Evolutionary conservation across 23 tunicate genomes (phyloP).

Genomic region (Halocynthia roretzi): DNA sequence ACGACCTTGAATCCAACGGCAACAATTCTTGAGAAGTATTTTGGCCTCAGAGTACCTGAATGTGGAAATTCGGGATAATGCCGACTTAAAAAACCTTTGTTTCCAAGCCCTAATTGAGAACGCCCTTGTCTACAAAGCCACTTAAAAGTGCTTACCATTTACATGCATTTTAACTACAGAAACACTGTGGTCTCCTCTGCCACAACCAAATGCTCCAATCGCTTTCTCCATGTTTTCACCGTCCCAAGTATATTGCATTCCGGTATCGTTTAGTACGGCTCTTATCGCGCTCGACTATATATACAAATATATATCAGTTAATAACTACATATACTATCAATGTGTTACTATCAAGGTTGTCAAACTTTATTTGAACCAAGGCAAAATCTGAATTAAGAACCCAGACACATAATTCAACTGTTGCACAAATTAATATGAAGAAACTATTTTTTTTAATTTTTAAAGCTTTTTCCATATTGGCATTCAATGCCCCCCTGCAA

Average conservation of each 20-base stretch:
- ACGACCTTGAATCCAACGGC: slow-evolving; percentile 25
- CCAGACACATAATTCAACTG: too few relatives aligned
- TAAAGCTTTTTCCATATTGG: too few relatives aligned
- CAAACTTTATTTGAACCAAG: too few relatives aligned
- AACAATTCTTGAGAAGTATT: slow-evolving; percentile 11
- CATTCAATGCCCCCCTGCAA: too few relatives aligned
- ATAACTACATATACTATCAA: too few relatives aligned
- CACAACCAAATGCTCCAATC: slow-evolving; percentile 38
- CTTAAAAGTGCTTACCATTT: slow-evolving; percentile 12
- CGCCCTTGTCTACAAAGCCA: too few relatives aligned
- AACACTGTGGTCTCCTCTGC: slow-evolving; percentile 15
- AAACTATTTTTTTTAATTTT: too few relatives aligned
- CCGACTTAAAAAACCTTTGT: neutral
- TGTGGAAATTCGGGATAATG: neutral
- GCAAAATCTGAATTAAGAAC: too few relatives aligned
- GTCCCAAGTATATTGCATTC: slow-evolving; percentile 23
- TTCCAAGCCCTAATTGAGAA: neutral
- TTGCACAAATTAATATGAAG: too few relatives aligned
- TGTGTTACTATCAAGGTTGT: too few relatives aligned
- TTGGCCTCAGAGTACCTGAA: slow-evolving; percentile 21
- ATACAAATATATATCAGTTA: too few relatives aligned
- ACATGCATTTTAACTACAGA: slow-evolving; percentile 31
- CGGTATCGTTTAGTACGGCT: slow-evolving; percentile 17
- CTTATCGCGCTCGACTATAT: slow-evolving; percentile 3
- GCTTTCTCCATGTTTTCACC: slow-evolving; percentile 14